A percentile compares a stretch with the other conserved stretches of the same genome.
These are phyloP conservation scores for Platysteira castanea DNA, from an alignment of 2,113 vertebrate genomes.

Conservation along the genomic window DNA sequence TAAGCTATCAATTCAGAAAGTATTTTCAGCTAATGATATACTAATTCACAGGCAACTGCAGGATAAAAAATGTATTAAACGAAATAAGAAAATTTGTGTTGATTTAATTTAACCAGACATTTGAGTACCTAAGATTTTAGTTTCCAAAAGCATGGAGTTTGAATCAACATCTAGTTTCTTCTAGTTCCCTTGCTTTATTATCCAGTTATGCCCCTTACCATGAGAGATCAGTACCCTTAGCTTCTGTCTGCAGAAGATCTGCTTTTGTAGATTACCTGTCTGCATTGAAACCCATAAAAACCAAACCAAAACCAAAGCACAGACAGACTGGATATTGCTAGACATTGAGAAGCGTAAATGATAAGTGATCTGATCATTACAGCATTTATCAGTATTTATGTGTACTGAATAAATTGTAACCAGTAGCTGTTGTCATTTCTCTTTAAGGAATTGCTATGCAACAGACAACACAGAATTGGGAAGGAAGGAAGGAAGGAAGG, in stretches of 20 bases:
- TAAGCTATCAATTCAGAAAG: neutral
- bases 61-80: neutral
- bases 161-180: neutral
- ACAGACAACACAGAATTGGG: neutral
- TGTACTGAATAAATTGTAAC: neutral
- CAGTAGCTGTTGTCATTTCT: neutral
- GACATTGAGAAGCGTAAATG: neutral
- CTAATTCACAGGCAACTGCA: neutral
- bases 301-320: neutral
- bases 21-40: neutral
- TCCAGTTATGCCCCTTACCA: neutral
- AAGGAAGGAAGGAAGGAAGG: neutral
- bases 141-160: neutral
- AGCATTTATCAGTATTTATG: neutral
- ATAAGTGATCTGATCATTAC: neutral
- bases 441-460: neutral
- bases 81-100: neutral
- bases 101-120: neutral
- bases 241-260: neutral
- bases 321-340: neutral
- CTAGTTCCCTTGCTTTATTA: neutral
- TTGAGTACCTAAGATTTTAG: neutral
- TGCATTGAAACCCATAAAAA: neutral
- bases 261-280: neutral
- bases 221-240: neutral